Conservation (phyloP, 2,797 vertebrate species). For the Anisognathus igniventris region DNA sequence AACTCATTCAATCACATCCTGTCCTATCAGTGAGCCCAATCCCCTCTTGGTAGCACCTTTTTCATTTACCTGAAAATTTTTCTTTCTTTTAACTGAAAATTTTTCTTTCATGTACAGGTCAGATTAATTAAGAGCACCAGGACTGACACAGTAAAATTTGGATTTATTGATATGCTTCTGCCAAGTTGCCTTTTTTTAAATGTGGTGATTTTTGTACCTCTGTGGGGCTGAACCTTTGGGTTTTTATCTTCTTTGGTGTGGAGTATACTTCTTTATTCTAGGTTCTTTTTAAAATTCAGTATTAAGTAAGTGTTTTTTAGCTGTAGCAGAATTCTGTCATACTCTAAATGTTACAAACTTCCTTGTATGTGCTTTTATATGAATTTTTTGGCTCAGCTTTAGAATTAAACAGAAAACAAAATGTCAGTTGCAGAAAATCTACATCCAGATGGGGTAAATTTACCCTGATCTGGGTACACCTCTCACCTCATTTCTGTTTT, state of each 20-base stretch:
- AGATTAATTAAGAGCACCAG: background rate
- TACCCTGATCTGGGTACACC: background rate
- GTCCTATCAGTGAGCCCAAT: background rate
- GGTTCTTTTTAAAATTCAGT: background rate
- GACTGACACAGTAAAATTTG: background rate
- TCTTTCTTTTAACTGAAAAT: background rate
- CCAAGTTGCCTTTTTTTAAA: background rate
- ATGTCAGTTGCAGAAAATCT: background rate
- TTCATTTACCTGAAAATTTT: background rate
- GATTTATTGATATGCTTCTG: background rate
- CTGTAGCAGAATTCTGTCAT: background rate
- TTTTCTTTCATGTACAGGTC: background rate
- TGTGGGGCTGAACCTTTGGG: background rate
- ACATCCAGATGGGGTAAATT: background rate
- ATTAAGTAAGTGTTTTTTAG: background rate
- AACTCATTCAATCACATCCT: background rate
- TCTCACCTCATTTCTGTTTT: background rate
- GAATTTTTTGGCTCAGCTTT: background rate
- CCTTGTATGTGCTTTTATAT: background rate
- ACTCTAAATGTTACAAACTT: background rate
- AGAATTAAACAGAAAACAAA: background rate
- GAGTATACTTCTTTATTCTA: background rate
- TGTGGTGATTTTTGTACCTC: background rate
- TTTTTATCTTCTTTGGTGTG: background rate
- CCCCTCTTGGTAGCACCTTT: background rate